Evolutionary conservation across 2,113 vertebrate genomes (phyloP).

Genomic region (Eolophus roseicapilla): DNA sequence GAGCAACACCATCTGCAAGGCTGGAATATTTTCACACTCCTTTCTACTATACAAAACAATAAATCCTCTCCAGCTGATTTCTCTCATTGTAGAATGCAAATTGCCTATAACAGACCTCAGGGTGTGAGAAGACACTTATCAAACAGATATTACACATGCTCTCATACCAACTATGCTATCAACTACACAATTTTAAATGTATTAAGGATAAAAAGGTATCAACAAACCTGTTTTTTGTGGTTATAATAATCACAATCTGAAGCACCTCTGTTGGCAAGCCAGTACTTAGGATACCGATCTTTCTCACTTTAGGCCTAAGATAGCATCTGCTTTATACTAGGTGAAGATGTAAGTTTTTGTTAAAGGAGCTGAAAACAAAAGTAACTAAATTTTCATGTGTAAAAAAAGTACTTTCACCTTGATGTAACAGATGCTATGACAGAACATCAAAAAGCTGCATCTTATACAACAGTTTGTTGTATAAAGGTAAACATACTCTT

Average conservation of each 20-base stretch:
- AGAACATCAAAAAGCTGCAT: not conserved
- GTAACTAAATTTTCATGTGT: not conserved
- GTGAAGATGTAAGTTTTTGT: constrained; percentile 27
- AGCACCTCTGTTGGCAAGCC: constrained; percentile 22
- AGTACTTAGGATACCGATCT: not conserved
- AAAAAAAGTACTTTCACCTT: constrained; percentile 1
- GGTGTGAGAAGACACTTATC: constrained; percentile 79
- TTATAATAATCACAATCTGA: constrained; percentile 51
- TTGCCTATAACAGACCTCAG: constrained; percentile 75
- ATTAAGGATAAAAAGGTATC: constrained; percentile 65
- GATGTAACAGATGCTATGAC: not conserved
- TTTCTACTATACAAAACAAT: constrained; percentile 77
- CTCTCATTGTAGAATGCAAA: constrained; percentile 77
- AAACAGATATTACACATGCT: constrained; percentile 69
- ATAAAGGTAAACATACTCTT: not conserved
- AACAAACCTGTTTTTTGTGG: constrained; percentile 49
- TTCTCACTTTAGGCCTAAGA: constrained; percentile 19
- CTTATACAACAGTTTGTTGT: not conserved
- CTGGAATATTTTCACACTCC: constrained; percentile 76
- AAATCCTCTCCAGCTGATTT: constrained; percentile 78
- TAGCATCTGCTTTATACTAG: not conserved
- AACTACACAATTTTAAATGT: constrained; percentile 60
- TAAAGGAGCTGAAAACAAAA: constrained; percentile 33
- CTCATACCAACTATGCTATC: constrained; percentile 49
- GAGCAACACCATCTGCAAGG: constrained; percentile 73